Base-by-base conservation (phyloP, 2,113 vertebrate genomes). In the Corythornis madagascariensis region DNA sequence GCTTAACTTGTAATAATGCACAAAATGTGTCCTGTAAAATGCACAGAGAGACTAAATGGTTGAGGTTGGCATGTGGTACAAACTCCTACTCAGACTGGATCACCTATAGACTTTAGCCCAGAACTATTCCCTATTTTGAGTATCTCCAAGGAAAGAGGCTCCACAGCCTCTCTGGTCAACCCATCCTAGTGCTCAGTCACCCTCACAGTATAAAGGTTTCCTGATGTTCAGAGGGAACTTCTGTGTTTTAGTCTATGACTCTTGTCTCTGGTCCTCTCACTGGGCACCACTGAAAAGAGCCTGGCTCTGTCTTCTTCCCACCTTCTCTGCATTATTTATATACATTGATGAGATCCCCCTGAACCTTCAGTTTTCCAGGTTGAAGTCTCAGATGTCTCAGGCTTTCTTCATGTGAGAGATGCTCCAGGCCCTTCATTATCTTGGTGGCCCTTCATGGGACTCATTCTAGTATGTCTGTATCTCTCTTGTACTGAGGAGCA, bases 381-480 rank as follows among this genome's bases (percentile, higher is more conserved):
- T 11, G 15, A 69, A 16, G 63, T 65, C 29, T 28, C 40, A 35
- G 20, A 33, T 43, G 9, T 26, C 35, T 69, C 40, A 29, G 47
- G 24, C 13, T 71, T 19, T 28, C 22, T 13, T 66, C 12, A 3
- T 9, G 6, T 3, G 7, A 43, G 16, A 89, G 25, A 4, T 50
- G 31, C 20, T 69, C 24, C 21, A 50, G 31, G 20, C 25, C 24
- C 16, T 38, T 35, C 33, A 6, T 13, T 6, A 29, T 43, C 47
- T 18, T 33, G 16, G 10, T 47, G 50, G 21, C 45, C 38, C 28
- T 82, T 59, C 1, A 7, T 18, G 35, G 55, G 4, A 52, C 29
- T 79, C 25, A 47, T 10, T 42, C 16, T 31, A 13, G 1, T 14
- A 16, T 31, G 13, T 15, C 12, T 1, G 0, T 8, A 16, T 38